Conservation (phyloP, 2,797 vertebrate species). For the Buphagus erythrorhynchus region DNA sequence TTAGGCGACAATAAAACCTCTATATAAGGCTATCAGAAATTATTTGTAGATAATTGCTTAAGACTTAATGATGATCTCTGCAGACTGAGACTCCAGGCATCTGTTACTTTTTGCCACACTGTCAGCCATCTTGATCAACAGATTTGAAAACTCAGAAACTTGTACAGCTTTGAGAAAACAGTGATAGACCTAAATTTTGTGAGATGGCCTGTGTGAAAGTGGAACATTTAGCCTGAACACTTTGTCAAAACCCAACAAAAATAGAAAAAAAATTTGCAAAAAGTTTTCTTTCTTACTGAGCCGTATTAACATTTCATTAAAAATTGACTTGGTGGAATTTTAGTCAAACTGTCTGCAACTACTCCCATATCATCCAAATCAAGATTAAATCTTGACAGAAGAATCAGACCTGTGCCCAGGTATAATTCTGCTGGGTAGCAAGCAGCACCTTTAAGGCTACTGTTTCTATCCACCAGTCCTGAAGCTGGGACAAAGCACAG, state of each 20-base stretch:
- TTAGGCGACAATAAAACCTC: neutral
- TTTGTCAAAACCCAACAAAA: neutral
- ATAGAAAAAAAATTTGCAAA: neutral
- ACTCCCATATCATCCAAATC: neutral
- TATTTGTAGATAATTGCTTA: neutral
- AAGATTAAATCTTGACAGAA: neutral
- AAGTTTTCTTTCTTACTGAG: neutral
- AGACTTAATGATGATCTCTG: neutral
- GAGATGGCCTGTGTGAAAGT: neutral
- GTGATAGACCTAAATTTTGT: neutral
- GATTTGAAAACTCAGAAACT: slow-evolving; percentile 6
- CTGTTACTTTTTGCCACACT: neutral
- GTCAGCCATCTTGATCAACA: neutral
- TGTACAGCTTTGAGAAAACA: neutral
- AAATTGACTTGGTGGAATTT: neutral
- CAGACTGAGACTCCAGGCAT: neutral
- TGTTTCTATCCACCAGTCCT: neutral
- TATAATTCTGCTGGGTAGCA: neutral
- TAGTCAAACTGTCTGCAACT: neutral
- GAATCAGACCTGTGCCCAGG: neutral
- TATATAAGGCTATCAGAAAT: neutral
- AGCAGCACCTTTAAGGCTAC: neutral
- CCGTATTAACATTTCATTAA: neutral
- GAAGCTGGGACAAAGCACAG: neutral
- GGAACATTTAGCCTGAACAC: neutral